Percentiles rank a stretch among this genome's conserved stretches.
Evolutionary conservation across 2,888 invertebrate species (phyloP).

Genomic region (Cheilosia impressa): DNA sequence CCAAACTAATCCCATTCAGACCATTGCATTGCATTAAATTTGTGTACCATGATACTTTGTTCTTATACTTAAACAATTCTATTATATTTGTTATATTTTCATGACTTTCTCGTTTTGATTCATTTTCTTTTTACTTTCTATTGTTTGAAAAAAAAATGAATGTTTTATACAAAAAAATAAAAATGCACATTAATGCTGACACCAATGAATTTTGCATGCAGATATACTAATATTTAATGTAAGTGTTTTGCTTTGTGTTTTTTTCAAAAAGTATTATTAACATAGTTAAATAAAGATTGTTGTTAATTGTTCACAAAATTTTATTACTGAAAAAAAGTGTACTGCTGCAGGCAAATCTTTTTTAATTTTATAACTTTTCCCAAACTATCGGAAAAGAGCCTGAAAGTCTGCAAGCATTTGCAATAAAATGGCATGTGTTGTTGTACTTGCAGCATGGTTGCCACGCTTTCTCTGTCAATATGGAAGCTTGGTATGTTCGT

Average conservation of each 20-base stretch:
- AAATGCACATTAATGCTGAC: slow-evolving; percentile 60
- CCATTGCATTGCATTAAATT: neutral
- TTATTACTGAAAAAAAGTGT: neutral
- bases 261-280: slow-evolving; percentile 6
- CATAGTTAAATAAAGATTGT: neutral
- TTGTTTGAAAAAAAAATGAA: slow-evolving; percentile 21
- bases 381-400: too few relatives aligned
- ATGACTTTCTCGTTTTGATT: slow-evolving; percentile 4
- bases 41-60: neutral
- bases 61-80: neutral
- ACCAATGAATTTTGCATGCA: slow-evolving; percentile 71
- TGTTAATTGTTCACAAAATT: too few relatives aligned
- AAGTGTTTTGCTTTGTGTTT: slow-evolving; percentile 69
- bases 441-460: too few relatives aligned
- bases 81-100: slow-evolving; percentile 10
- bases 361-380: neutral
- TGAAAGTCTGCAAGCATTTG: too few relatives aligned
- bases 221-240: slow-evolving; percentile 64
- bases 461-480: too few relatives aligned
- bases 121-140: slow-evolving; percentile 8
- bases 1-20: neutral
- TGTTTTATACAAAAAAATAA: slow-evolving; percentile 28
- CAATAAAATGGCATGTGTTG: too few relatives aligned
- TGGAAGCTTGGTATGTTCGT: too few relatives aligned
- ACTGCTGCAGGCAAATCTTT: slow-evolving; percentile 21